A percentile compares a stretch with the other conserved stretches of the same genome.
Evolutionary conservation across 1,140 invertebrate species (phyloP).

Genomic region (Drosophila ercepeae): DNA sequence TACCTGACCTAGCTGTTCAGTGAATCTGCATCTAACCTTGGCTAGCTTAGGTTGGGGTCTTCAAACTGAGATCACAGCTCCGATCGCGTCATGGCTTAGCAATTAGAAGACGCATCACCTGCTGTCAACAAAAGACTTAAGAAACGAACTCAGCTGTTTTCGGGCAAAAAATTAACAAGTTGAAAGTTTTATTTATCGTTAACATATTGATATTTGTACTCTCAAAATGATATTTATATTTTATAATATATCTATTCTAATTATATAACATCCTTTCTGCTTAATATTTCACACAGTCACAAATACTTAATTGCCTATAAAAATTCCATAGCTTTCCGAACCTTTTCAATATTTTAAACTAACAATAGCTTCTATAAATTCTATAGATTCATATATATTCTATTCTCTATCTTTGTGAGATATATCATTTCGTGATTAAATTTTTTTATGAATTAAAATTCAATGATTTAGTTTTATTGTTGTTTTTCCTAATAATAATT

Average conservation of each 20-base stretch:
- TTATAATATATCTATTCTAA: no score
- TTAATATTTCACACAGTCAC: background rate
- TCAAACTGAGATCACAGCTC: slow-evolving; percentile 18
- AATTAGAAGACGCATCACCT: slow-evolving; percentile 39
- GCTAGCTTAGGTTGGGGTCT: background rate
- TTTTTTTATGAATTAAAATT: no score
- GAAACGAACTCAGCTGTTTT: slow-evolving; percentile 35
- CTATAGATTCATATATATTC: background rate
- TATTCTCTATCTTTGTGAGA: background rate
- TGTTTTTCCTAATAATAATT: no score
- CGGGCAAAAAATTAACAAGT: background rate
- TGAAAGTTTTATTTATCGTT: background rate
- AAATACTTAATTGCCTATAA: no score
- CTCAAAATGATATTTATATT: no score
- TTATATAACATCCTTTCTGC: no score
- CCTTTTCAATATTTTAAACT: no score
- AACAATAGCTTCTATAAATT: no score
- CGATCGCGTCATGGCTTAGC: slow-evolving; percentile 5
- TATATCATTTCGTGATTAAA: background rate
- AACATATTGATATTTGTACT: no score
- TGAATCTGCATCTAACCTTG: slow-evolving; percentile 4
- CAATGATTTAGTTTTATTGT: no score
- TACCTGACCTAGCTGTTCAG: background rate
- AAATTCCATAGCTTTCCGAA: no score
- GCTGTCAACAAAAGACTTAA: slow-evolving; percentile 50